Base-by-base conservation (phyloP, 1,140 invertebrate species). In the Aphelenchoides avenae region DNA sequence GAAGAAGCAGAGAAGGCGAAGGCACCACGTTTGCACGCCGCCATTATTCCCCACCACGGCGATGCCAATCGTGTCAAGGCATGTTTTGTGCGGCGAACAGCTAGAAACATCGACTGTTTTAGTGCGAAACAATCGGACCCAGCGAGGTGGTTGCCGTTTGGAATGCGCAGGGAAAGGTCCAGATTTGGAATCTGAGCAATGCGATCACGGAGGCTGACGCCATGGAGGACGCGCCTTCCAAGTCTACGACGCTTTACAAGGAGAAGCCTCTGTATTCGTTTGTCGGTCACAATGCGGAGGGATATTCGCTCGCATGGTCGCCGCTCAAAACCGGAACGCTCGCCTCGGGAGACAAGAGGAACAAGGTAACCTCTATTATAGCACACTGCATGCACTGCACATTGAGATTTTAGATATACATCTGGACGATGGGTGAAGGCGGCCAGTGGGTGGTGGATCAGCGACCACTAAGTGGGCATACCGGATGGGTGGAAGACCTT, bases 251-350 rank as follows among this genome's bases (percentile, higher is more conserved):
- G 18, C 24, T 64, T 26, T 42, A 70, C 0, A 36, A 51, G 24
- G 73, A 76, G 56, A 84, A 84, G 66, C 88, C 92, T 9, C 61
- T 91, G 0, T 94, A 84, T 75, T 86, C 87, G 11, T 97, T 96
- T 70, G 85, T 82, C 79, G 92, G 92, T 6, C 92, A 97, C 78
- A 83, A 86, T 57, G 81, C 85, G 44, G 92, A 98, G 83, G 94
- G 95, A 1, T 98, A 86, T 83, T 91, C 86, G 3, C 71, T 99
- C 29, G 91, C 91, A 79, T 99, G 95, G 95, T 89, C 86, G 68
- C 77, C 83, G 15, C 84, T 84, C 46, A 84, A 84, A 59, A 77
- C 83, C 64, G 93, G 92, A 78, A 84, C 52, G 27, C 42, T 76
- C 5, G 71, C 73, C 11, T 56, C 53, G 49, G 71, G 72, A 31